Conservation (phyloP, 2,888 invertebrate species). For the Caenorhabditis wallacei region DNA sequence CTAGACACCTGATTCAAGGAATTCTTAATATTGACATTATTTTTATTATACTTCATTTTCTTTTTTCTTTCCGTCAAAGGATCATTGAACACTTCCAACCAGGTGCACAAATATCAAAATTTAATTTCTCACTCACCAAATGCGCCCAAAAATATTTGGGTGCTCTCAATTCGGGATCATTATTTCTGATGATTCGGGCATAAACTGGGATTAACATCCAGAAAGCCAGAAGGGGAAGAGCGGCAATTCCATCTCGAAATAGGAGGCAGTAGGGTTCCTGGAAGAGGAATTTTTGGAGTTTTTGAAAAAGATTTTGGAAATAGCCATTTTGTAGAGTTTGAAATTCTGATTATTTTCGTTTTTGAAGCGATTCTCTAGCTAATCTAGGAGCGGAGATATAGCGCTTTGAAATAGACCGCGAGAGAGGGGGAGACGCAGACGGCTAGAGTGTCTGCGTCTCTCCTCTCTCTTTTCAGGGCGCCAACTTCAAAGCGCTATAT, state of each 20-base stretch:
- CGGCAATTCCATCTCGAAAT: slow-evolving; percentile 52
- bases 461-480: too few relatives aligned
- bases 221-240: slow-evolving; percentile 38
- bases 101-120: neutral
- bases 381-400: too few relatives aligned
- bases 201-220: slow-evolving; percentile 54
- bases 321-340: neutral
- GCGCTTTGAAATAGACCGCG: neutral
- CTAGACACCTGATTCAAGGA: neutral
- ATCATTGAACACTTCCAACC: neutral
- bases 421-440: neutral
- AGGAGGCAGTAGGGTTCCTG: slow-evolving; percentile 60
- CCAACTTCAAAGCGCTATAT: neutral
- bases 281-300: neutral
- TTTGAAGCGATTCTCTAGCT: neutral
- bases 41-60: too few relatives aligned
- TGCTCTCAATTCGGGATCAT: slow-evolving; percentile 45
- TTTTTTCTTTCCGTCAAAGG: neutral
- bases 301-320: neutral
- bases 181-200: slow-evolving; percentile 29
- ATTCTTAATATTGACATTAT: neutral
- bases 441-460: too few relatives aligned
- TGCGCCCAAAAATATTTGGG: slow-evolving; percentile 56
- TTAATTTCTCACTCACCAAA: slow-evolving; percentile 54
- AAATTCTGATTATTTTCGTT: neutral